phyloP scores from a whole-genome alignment of 2,888 invertebrate genomes.

The Ormia ochracea region DNA sequence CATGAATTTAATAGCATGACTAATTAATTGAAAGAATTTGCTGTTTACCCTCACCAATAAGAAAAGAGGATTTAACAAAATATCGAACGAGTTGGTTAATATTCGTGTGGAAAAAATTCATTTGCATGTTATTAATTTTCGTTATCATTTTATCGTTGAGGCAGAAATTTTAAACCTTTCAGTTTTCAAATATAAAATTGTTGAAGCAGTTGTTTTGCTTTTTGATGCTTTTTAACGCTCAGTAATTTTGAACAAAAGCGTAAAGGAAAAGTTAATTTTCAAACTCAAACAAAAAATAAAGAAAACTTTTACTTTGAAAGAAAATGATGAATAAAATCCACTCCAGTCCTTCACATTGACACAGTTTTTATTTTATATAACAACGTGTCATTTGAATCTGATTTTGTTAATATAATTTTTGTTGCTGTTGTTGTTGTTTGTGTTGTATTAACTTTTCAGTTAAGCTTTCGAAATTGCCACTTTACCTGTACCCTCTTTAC shows the following conservation, averaged over 20 bases:
- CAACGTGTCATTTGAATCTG: slow-evolving; percentile 1
- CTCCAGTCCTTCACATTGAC: slow-evolving; percentile 46
- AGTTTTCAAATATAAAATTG: not conserved
- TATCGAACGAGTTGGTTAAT: too few relatives aligned
- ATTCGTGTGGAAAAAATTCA: too few relatives aligned
- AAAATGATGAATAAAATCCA: not conserved
- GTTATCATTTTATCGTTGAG: too few relatives aligned
- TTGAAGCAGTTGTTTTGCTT: not conserved
- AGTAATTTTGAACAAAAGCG: not conserved
- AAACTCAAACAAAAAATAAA: not conserved
- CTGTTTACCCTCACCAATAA: too few relatives aligned
- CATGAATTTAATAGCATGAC: too few relatives aligned
- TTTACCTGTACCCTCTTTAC: slow-evolving; percentile 8
- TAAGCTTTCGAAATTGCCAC: slow-evolving; percentile 62
- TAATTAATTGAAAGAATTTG: too few relatives aligned
- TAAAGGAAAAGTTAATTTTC: not conserved
- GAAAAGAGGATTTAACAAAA: too few relatives aligned
- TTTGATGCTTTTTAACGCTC: slow-evolving; percentile 17
- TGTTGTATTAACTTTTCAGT: slow-evolving; percentile 29
- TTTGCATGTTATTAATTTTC: too few relatives aligned
- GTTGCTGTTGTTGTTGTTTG: slow-evolving; percentile 8
- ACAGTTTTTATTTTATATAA: slow-evolving; percentile 16
- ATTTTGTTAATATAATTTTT: too few relatives aligned
- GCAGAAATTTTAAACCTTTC: too few relatives aligned
- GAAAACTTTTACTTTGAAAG: slow-evolving; percentile 26